phyloP scores from a whole-genome alignment of 2,113 vertebrate species.

The Suricata suricatta region DNA sequence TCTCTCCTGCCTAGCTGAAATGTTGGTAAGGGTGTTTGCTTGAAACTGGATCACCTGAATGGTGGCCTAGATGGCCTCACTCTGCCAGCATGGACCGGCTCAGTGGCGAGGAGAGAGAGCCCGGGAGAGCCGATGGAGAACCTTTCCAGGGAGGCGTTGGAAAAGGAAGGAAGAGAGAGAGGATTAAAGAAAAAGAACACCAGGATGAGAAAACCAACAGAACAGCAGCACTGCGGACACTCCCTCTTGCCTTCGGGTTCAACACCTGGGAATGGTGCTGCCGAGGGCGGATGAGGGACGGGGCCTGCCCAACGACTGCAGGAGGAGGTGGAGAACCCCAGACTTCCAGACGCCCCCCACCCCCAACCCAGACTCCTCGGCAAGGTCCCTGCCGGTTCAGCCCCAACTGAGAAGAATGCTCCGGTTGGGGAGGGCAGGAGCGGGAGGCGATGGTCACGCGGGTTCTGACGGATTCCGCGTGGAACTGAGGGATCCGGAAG shows the following conservation, averaged over 20 bases:
- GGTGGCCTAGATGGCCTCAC: background rate
- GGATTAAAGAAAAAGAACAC: background rate
- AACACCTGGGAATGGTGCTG: background rate
- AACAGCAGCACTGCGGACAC: background rate
- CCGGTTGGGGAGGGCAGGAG: fast-evolving
- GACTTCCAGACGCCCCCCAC: fast-evolving
- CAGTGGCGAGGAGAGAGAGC: background rate
- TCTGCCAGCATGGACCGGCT: background rate
- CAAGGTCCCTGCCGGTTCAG: background rate
- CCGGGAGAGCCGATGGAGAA: background rate
- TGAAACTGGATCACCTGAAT: background rate
- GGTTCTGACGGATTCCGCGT: background rate
- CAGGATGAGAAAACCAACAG: background rate
- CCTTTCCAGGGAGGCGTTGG: background rate
- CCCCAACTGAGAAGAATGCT: background rate
- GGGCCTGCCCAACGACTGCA: fast-evolving
- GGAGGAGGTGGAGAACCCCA: background rate
- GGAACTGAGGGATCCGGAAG: background rate
- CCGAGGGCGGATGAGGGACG: fast-evolving
- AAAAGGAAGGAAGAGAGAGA: background rate
- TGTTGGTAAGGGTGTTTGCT: background rate
- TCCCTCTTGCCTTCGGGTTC: background rate
- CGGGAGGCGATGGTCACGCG: fast-evolving
- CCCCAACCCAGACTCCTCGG: background rate
- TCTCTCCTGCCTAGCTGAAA: background rate